phyloP scores from a whole-genome alignment of 2,888 invertebrate species.

The Azorinus chamasolen region DNA sequence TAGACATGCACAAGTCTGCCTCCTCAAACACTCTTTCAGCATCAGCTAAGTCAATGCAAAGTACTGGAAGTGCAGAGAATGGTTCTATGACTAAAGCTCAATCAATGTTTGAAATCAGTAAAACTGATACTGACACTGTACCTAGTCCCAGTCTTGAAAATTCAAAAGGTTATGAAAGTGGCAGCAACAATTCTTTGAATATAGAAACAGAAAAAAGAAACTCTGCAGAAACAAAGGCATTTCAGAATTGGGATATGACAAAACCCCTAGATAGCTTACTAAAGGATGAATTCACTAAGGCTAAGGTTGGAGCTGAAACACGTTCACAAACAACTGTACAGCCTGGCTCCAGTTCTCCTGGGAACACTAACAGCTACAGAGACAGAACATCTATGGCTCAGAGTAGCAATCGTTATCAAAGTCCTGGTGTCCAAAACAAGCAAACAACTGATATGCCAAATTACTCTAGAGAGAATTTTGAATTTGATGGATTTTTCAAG shows the following conservation, averaged over 20 bases:
- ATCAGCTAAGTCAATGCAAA: background rate
- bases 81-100: slow-evolving; percentile 47
- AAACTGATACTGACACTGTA: slow-evolving; percentile 2
- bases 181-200: slow-evolving; percentile 40
- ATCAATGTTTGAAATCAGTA: slow-evolving; percentile 61
- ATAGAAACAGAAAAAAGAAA: slow-evolving; percentile 18
- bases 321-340: slow-evolving; percentile 43
- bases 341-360: slow-evolving; percentile 25
- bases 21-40: slow-evolving; percentile 34
- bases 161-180: slow-evolving; percentile 16
- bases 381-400: background rate
- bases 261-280: slow-evolving; percentile 69
- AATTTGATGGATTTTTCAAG: slow-evolving; percentile 17
- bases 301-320: slow-evolving; percentile 58
- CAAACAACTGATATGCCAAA: slow-evolving; percentile 13
- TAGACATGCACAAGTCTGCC: slow-evolving; percentile 47
- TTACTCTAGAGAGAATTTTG: slow-evolving; percentile 48
- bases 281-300: slow-evolving; percentile 63
- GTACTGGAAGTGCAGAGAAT: background rate
- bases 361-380: background rate
- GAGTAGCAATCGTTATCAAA: background rate
- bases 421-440: background rate
- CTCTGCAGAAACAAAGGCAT: slow-evolving; percentile 45
- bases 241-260: slow-evolving; percentile 58
- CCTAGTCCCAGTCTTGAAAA: slow-evolving; percentile 12